A percentile compares a stretch with the other conserved stretches of the same genome.
Conservation (phyloP, 2,888 invertebrate genomes). For the Cataglyphis rosenhaueri region DNA sequence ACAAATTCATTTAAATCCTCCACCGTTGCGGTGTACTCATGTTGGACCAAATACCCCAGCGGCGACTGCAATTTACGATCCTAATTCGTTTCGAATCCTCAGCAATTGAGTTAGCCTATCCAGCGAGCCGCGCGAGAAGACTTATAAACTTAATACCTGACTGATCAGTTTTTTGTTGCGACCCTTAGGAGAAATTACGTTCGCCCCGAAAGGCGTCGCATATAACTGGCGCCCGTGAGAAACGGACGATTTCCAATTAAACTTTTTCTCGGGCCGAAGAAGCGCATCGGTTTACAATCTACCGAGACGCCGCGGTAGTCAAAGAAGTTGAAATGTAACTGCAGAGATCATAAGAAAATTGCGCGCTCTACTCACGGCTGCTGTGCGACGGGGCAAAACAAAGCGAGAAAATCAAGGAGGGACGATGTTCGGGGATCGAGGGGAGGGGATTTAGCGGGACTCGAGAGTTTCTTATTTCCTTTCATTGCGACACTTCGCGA, state of each 20-base stretch:
- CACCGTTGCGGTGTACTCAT: neutral
- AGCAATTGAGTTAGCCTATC: slow-evolving; percentile 12
- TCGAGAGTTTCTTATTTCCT: slow-evolving; percentile 60
- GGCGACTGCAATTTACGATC: neutral
- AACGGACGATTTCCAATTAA: slow-evolving; percentile 49
- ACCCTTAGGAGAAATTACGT: slow-evolving; percentile 32
- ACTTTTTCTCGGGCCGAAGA: slow-evolving; percentile 38
- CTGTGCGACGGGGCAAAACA: slow-evolving; percentile 53
- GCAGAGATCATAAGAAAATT: slow-evolving; percentile 38
- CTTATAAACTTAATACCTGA: slow-evolving; percentile 15
- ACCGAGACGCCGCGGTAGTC: slow-evolving; percentile 39
- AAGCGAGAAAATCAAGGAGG: slow-evolving; percentile 44
- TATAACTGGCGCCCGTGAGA: slow-evolving; percentile 8
- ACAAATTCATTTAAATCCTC: neutral
- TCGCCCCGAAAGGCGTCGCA: slow-evolving; percentile 1
- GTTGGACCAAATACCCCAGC: neutral
- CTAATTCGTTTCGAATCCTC: slow-evolving; percentile 13
- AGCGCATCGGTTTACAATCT: slow-evolving; percentile 47
- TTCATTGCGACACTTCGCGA: slow-evolving; percentile 49
- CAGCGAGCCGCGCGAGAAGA: neutral
- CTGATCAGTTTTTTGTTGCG: neutral
- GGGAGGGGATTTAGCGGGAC: slow-evolving; percentile 29
- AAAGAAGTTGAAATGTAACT: slow-evolving; percentile 44
- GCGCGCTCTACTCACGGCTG: slow-evolving; percentile 1
- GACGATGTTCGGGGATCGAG: neutral